phyloP scores from a whole-genome alignment of 2,797 vertebrate genomes.

The Graptemys geographica region DNA sequence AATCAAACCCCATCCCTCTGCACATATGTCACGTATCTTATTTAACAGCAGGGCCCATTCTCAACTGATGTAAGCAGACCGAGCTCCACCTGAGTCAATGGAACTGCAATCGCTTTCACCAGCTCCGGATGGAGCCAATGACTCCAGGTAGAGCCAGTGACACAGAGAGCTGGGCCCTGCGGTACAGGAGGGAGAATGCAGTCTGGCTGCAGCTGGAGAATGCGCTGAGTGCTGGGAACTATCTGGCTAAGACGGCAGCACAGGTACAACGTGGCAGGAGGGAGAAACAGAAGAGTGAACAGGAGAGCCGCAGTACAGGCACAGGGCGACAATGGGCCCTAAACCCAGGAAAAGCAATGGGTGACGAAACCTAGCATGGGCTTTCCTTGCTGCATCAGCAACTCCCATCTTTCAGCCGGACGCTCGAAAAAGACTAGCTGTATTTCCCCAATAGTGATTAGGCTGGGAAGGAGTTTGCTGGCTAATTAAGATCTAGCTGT shows the following conservation, averaged over 20 bases:
- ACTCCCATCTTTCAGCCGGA: accelerated
- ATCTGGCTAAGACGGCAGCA: neutral
- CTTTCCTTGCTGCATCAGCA: neutral
- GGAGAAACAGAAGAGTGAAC: neutral
- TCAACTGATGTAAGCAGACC: conserved; percentile 22
- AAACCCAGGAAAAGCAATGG: neutral
- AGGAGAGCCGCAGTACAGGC: neutral
- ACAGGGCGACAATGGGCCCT: conserved; percentile 17
- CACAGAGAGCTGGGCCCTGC: neutral
- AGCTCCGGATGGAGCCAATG: conserved; percentile 37
- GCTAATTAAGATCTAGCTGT: conserved; percentile 28
- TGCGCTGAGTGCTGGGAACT: accelerated
- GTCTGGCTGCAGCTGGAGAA: conserved; percentile 33
- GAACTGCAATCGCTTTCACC: conserved; percentile 36
- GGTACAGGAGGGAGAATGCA: neutral
- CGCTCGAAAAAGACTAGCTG: neutral
- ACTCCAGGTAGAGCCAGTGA: conserved; percentile 3
- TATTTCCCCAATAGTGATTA: neutral
- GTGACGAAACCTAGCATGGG: accelerated
- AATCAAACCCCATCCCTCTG: neutral
- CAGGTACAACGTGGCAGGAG: neutral
- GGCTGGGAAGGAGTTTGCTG: neutral
- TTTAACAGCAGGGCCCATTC: neutral
- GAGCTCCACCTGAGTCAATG: conserved; percentile 35
- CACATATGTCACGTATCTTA: accelerated